Evolutionary conservation across 2,113 vertebrate species (phyloP).

Genomic region (Tonatia bakeri): DNA sequence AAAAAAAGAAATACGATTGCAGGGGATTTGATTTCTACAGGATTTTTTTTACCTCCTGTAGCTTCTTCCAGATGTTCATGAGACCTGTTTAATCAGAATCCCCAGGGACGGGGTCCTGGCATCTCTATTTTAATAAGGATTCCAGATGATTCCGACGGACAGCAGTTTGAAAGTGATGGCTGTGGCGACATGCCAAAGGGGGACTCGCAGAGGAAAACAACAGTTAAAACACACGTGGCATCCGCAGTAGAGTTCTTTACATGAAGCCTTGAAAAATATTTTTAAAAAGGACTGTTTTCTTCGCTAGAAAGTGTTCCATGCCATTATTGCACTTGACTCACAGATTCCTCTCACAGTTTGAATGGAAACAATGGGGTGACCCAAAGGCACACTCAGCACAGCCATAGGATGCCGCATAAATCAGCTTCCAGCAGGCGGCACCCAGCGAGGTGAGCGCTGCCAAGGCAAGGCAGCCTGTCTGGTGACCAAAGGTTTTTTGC

Average conservation of each 20-base stretch:
- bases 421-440: background rate
- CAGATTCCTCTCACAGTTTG: background rate
- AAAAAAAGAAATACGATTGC: background rate
- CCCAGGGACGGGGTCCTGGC: background rate
- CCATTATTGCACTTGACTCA: conserved; percentile 14
- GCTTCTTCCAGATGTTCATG: background rate
- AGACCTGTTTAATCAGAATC: background rate
- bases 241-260: background rate
- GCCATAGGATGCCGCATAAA: conserved; percentile 20
- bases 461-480: background rate
- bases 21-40: background rate
- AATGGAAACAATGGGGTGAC: background rate
- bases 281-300: background rate
- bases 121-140: background rate
- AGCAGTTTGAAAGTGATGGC: background rate
- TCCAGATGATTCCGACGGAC: background rate
- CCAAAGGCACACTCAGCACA: background rate
- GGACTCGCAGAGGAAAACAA: background rate
- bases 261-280: background rate
- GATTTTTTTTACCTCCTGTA: background rate
- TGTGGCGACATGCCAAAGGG: background rate
- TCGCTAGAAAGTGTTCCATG: background rate
- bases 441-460: background rate
- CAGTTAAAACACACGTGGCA: background rate
- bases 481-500: background rate